Percentiles rank a stretch among this genome's conserved stretches.
phyloP scores from a whole-genome alignment of 2,113 vertebrate species.

The Papio anubis region DNA sequence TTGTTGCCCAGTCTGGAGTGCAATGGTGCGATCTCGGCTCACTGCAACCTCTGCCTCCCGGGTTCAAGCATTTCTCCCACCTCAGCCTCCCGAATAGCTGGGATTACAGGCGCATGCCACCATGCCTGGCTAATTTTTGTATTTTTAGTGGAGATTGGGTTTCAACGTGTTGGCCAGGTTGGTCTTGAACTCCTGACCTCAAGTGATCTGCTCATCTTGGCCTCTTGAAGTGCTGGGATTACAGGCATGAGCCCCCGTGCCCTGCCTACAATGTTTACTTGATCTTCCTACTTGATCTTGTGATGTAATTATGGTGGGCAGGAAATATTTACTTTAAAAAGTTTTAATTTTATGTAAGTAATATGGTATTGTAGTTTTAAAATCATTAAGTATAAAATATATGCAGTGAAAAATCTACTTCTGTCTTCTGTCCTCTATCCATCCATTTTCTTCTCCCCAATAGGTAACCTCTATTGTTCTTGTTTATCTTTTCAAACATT shows the following conservation, averaged over 20 bases:
- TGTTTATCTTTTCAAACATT: not conserved
- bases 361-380: not conserved
- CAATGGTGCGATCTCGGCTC: no score
- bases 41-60: not conserved
- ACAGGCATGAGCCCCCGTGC: not conserved
- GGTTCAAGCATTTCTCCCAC: not conserved
- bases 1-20: not conserved
- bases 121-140: no score
- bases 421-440: not conserved
- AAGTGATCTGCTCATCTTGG: no score
- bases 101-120: not conserved
- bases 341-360: not conserved
- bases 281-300: not conserved
- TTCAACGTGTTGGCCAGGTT: no score
- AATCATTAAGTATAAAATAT: not conserved
- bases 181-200: no score
- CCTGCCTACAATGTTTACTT: not conserved
- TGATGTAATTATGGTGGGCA: no score
- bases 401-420: not conserved
- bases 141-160: no score
- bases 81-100: not conserved
- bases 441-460: not conserved
- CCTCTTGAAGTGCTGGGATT: not conserved
- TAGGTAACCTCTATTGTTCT: not conserved
- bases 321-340: not conserved